Evolutionary conservation across 2,888 invertebrate species (phyloP).

Genomic region (Diachrysia chrysitis): DNA sequence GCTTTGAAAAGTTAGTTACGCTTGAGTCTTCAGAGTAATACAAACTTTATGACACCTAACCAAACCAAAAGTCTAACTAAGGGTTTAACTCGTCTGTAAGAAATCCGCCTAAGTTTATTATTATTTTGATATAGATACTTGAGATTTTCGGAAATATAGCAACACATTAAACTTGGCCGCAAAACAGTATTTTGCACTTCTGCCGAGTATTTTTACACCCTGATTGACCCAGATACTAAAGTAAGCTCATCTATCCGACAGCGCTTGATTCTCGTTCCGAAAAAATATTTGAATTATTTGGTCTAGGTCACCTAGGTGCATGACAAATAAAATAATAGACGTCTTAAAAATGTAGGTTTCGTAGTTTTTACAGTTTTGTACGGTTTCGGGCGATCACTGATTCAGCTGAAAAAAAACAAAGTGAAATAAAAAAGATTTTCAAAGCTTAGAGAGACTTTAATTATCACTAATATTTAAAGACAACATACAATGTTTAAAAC

Average conservation of each 20-base stretch:
- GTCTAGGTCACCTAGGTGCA: background rate
- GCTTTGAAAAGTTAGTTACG: constrained; percentile 9
- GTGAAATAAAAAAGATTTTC: constrained; percentile 13
- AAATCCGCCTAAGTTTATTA: background rate
- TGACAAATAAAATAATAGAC: background rate
- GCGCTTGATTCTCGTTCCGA: background rate
- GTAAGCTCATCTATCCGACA: background rate
- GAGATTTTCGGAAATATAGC: background rate
- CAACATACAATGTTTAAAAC: constrained; percentile 26
- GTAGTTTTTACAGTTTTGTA: background rate
- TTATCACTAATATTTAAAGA: constrained; percentile 31
- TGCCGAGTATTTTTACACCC: background rate
- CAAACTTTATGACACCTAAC: constrained; percentile 5
- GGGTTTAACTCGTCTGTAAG: background rate
- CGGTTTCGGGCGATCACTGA: too few species aligned
- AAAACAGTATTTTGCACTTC: background rate
- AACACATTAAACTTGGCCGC: background rate
- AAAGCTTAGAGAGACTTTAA: constrained; percentile 67
- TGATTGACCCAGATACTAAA: background rate
- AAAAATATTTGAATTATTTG: background rate
- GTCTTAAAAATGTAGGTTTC: background rate
- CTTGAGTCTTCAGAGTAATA: background rate
- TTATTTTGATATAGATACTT: constrained; percentile 2
- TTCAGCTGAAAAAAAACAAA: background rate
- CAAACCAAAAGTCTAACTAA: constrained; percentile 1